These are phyloP conservation scores for Heterodera schachtii DNA, from an alignment of 1,140 invertebrate species.

Conservation along the genomic window DNA sequence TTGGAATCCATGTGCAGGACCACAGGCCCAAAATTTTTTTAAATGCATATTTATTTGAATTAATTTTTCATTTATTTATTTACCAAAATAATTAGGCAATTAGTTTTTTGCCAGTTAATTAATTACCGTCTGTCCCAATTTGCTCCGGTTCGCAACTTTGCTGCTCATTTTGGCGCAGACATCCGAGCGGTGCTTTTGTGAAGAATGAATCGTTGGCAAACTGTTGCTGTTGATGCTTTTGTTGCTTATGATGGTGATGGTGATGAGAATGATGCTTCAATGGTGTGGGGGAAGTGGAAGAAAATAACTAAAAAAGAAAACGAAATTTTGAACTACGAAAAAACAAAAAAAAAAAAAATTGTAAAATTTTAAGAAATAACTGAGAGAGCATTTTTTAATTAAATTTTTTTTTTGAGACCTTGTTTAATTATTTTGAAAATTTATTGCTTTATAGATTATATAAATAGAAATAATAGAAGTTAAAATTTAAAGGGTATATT, in stretches of 20 bases:
- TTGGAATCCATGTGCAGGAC: no score
- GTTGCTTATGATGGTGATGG: background rate
- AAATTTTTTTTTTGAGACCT: no score
- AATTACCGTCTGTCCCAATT: constrained; percentile 21
- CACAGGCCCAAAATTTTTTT: no score
- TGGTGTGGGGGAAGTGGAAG: background rate
- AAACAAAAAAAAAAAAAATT: no score
- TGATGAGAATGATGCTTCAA: background rate
- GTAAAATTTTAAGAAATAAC: no score
- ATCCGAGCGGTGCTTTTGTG: constrained; percentile 27
- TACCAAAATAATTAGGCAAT: background rate
- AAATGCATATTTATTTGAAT: no score
- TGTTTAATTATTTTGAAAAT: no score
- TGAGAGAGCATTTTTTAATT: no score
- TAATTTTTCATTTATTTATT: no score
- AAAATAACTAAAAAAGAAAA: background rate
- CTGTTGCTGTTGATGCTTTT: background rate
- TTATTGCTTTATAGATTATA: no score
- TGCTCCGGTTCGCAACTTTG: constrained; percentile 39
- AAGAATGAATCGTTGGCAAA: constrained; percentile 12
- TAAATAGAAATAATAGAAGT: no score
- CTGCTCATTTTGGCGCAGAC: constrained; percentile 13
- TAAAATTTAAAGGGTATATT: no score
- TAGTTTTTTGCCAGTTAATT: background rate
- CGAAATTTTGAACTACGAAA: background rate